phyloP scores from a whole-genome alignment of 1,140 invertebrate genomes.

The Patella vulgata region DNA sequence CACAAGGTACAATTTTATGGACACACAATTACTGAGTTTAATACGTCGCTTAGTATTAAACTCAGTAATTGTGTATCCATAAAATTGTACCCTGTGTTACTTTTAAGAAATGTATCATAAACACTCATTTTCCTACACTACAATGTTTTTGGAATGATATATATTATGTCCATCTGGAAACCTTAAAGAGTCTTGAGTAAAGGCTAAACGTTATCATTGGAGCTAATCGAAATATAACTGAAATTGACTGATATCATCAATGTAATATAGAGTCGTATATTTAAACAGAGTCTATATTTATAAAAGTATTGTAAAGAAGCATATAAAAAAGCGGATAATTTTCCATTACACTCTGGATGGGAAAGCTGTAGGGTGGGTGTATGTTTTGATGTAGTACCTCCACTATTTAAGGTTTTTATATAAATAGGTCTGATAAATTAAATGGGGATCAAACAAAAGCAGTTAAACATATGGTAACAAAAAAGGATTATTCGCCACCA shows the following conservation, averaged over 20 bases:
- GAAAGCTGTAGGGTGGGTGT: background rate
- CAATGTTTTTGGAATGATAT: no score
- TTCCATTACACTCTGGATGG: background rate
- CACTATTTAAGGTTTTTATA: background rate
- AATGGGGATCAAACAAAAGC: slow-evolving; percentile 56
- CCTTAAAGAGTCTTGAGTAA: no score
- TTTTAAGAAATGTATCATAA: no score
- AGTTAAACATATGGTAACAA: slow-evolving; percentile 52
- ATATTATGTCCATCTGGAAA: no score
- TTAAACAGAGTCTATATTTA: background rate
- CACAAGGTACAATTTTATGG: slow-evolving; percentile 39
- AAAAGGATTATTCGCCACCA: slow-evolving; percentile 71
- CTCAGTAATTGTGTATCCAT: background rate
- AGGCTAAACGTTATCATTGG: no score
- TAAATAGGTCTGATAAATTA: slow-evolving; percentile 47
- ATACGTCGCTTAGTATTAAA: background rate
- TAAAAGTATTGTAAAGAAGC: background rate
- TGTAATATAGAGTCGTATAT: background rate
- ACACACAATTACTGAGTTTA: slow-evolving; percentile 3
- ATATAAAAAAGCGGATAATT: background rate
- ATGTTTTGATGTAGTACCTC: background rate
- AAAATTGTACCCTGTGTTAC: no score
- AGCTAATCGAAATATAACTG: no score
- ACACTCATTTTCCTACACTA: no score
- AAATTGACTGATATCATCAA: background rate